Percentiles rank a stretch among this genome's conserved stretches.
Evolutionary conservation across 2,797 vertebrate species (phyloP).

Genomic region (Catostomus latipinnis): DNA sequence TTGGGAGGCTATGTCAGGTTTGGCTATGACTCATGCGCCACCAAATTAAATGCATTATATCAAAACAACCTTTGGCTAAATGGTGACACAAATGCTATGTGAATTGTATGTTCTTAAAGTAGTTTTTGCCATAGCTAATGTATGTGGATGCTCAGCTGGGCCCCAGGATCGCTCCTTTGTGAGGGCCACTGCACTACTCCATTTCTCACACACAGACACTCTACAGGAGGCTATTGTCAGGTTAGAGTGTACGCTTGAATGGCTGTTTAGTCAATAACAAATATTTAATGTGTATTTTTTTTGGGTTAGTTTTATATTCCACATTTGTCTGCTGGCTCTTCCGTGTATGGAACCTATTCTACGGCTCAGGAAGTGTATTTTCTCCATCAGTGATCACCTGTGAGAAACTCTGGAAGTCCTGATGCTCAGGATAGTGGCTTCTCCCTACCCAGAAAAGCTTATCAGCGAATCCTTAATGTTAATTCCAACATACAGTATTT

Average conservation of each 20-base stretch:
- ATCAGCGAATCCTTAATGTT: slow-evolving; percentile 82
- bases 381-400: slow-evolving; percentile 80
- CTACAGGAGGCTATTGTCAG: slow-evolving; percentile 90
- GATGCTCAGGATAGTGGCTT: slow-evolving; percentile 90
- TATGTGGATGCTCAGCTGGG: slow-evolving; percentile 76
- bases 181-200: slow-evolving; percentile 85
- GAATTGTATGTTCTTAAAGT: slow-evolving; percentile 16
- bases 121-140: slow-evolving; percentile 82
- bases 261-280: not conserved
- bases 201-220: slow-evolving; percentile 83
- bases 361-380: slow-evolving; percentile 91
- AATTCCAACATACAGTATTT: too few relatives aligned
- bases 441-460: slow-evolving; percentile 85
- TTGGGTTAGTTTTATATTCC: not conserved
- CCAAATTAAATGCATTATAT: not conserved
- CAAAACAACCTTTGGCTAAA: not conserved
- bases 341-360: slow-evolving; percentile 85
- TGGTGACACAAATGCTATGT: not conserved
- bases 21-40: too few relatives aligned
- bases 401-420: slow-evolving; percentile 89
- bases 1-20: too few relatives aligned
- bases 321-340: slow-evolving; percentile 68
- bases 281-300: not conserved
- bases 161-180: slow-evolving; percentile 85
- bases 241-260: slow-evolving; percentile 71